These are phyloP conservation scores for Serripes groenlandicus DNA, from an alignment of 2,888 invertebrate genomes.

Conservation along the genomic window DNA sequence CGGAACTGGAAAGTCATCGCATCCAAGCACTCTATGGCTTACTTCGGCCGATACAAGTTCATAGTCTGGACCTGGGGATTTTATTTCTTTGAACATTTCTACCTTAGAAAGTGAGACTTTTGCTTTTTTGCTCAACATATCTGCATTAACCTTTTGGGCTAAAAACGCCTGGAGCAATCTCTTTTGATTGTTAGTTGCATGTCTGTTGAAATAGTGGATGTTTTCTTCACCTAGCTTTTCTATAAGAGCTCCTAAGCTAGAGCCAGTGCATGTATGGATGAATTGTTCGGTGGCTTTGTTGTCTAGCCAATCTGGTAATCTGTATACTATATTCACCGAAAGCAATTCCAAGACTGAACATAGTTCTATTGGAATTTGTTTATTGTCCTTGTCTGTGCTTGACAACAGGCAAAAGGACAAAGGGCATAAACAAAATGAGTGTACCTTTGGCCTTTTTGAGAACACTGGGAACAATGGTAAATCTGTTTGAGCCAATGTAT, in stretches of 20 bases:
- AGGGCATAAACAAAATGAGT: slow-evolving; percentile 1
- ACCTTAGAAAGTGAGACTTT: background rate
- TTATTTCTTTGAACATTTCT: slow-evolving; percentile 5
- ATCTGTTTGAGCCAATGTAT: background rate
- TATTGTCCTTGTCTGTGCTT: background rate
- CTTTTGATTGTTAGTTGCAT: background rate
- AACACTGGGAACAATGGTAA: slow-evolving; percentile 9
- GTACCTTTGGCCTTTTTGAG: background rate
- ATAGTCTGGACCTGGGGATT: background rate
- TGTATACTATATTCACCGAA: background rate
- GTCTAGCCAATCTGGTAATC: slow-evolving; percentile 36
- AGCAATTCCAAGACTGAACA: background rate
- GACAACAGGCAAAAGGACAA: background rate
- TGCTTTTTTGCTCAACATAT: background rate
- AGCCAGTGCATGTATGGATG: background rate
- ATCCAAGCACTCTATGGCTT: background rate
- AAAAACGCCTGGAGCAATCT: background rate
- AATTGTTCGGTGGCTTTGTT: background rate
- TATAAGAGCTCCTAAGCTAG: background rate
- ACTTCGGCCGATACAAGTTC: background rate
- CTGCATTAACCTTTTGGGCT: background rate
- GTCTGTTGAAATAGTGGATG: background rate
- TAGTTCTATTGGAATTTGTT: background rate
- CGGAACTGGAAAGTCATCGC: slow-evolving; percentile 1
- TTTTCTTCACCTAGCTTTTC: background rate